These are phyloP conservation scores for Heteropelma amictum DNA, from an alignment of 2,888 invertebrate species.

Conservation along the genomic window DNA sequence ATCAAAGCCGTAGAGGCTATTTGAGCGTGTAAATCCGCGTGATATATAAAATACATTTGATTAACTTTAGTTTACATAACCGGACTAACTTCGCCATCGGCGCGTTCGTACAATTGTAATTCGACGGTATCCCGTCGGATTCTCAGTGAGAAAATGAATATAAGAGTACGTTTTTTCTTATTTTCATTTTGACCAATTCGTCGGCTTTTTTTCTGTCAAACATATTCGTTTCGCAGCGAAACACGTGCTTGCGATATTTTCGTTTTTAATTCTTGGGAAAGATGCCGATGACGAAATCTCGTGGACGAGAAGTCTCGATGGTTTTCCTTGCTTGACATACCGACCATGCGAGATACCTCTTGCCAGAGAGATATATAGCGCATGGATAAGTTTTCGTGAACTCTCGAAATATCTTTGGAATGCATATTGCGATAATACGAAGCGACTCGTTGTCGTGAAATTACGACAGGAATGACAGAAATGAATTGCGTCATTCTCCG, in stretches of 20 bases:
- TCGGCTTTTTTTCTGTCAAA: background rate
- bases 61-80: slow-evolving; percentile 6
- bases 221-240: background rate
- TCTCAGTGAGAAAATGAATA: background rate
- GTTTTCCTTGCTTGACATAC: slow-evolving; percentile 2
- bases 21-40: background rate
- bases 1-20: no score
- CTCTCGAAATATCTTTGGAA: slow-evolving; percentile 48
- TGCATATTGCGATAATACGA: slow-evolving; percentile 26
- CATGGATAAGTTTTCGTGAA: slow-evolving; percentile 32
- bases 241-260: no score
- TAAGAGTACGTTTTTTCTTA: background rate
- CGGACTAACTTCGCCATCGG: background rate
- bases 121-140: background rate
- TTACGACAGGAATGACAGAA: slow-evolving; percentile 52
- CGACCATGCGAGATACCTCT: background rate
- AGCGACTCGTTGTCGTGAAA: slow-evolving; percentile 57
- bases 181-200: background rate
- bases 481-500: slow-evolving; percentile 57
- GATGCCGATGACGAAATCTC: slow-evolving; percentile 31
- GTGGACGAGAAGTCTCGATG: slow-evolving; percentile 2
- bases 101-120: slow-evolving; percentile 20
- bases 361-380: slow-evolving; percentile 7
- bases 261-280: background rate
- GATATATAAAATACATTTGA: slow-evolving; percentile 21